phyloP scores from a whole-genome alignment of 1,140 invertebrate species.

The Megalonaias nervosa region DNA sequence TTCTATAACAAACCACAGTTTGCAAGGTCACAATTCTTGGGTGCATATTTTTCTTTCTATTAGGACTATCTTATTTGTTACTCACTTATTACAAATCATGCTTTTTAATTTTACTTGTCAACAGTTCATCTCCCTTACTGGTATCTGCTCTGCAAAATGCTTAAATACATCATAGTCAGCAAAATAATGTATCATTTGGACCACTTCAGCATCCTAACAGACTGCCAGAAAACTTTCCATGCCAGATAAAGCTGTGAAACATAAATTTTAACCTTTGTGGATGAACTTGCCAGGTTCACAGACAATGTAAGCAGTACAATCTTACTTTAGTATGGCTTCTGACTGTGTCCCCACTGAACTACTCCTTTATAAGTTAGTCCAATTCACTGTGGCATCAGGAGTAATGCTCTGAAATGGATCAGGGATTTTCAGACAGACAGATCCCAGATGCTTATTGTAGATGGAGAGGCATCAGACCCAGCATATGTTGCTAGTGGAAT shows the following conservation, averaged over 20 bases:
- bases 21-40: too few relatives aligned
- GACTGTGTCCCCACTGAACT: constrained; percentile 35
- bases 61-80: too few relatives aligned
- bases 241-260: constrained; percentile 32
- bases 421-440: constrained; percentile 33
- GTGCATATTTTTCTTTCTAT: too few relatives aligned
- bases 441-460: constrained; percentile 25
- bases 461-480: constrained; percentile 24
- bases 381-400: constrained; percentile 37
- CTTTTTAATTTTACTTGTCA: too few relatives aligned
- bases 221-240: constrained; percentile 36
- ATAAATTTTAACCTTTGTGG: constrained; percentile 24
- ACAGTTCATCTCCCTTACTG: constrained; percentile 23
- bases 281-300: constrained; percentile 20
- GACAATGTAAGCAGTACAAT: constrained; percentile 28
- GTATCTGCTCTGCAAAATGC: constrained; percentile 33
- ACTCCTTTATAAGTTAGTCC: constrained; percentile 39
- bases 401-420: constrained; percentile 33
- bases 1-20: too few relatives aligned
- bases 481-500: constrained; percentile 33
- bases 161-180: constrained; percentile 39
- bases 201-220: constrained; percentile 22
- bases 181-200: constrained; percentile 38
- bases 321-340: constrained; percentile 43
- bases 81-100: too few relatives aligned